phyloP scores from a whole-genome alignment of 2,797 vertebrate species.

The Chiroxiphia lanceolata region DNA sequence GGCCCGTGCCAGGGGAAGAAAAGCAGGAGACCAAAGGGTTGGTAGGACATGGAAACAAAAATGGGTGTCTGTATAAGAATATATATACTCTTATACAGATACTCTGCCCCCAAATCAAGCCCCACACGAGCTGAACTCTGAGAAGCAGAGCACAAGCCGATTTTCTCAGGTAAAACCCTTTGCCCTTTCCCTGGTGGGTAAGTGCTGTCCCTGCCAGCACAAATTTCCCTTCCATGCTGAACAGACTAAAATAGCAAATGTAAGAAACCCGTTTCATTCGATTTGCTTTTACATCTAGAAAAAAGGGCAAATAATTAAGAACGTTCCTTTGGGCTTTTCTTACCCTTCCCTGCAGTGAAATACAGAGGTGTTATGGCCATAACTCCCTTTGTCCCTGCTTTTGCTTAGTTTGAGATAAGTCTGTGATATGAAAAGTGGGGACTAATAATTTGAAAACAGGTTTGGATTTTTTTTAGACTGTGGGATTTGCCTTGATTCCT shows the following conservation, averaged over 20 bases:
- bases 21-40: not conserved
- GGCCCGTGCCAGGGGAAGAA: not conserved
- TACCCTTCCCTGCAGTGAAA: not conserved
- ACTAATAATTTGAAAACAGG: not conserved
- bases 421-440: not conserved
- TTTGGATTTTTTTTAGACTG: not conserved
- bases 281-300: not conserved
- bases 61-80: not conserved
- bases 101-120: not conserved
- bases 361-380: fast-evolving
- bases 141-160: not conserved
- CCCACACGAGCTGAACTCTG: not conserved
- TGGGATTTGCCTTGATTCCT: not conserved
- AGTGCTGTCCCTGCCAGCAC: not conserved
- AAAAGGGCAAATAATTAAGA: not conserved
- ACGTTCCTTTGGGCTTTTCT: not conserved
- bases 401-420: not conserved
- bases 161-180: not conserved
- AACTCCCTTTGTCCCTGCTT: not conserved
- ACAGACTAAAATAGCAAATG: not conserved
- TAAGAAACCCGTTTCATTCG: not conserved
- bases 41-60: not conserved
- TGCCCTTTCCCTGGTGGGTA: not conserved
- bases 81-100: not conserved
- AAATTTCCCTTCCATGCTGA: not conserved